Evolutionary conservation across 2,888 invertebrate genomes (phyloP).

Genomic region (Marronus borbonicus): DNA sequence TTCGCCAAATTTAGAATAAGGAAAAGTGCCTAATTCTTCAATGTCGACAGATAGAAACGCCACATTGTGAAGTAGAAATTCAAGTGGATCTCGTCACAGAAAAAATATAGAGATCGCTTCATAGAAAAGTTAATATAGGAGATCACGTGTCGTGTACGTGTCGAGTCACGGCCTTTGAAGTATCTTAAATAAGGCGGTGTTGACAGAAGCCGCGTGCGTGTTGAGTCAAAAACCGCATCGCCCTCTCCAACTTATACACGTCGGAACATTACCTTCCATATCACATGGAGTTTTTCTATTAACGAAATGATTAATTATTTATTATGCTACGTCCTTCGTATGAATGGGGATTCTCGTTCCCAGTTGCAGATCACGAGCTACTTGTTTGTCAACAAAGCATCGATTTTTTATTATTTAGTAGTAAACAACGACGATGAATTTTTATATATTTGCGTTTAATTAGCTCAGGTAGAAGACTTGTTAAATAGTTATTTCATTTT

Average conservation of each 20-base stretch:
- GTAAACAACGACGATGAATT: no score
- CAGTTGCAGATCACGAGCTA: neutral
- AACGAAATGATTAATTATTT: conserved; percentile 38
- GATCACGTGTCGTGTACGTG: conserved; percentile 56
- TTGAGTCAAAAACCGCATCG: conserved; percentile 65
- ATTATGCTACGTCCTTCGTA: neutral
- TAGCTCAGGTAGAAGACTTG: no score
- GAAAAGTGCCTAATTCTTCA: neutral
- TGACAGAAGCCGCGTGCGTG: conserved; percentile 65
- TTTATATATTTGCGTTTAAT: no score
- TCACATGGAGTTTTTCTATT: conserved; percentile 36
- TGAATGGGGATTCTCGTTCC: neutral
- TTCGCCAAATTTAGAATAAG: no score
- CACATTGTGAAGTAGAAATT: conserved; percentile 3
- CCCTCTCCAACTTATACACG: conserved; percentile 26
- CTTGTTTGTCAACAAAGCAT: no score
- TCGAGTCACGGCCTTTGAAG: conserved; percentile 62
- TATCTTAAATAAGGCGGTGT: conserved; percentile 63
- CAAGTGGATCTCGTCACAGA: conserved; percentile 29
- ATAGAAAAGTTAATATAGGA: conserved; percentile 57
- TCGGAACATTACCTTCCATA: conserved; percentile 26
- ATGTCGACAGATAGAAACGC: conserved; percentile 6
- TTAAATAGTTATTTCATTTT: no score
- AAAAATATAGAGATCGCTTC: conserved; percentile 51
- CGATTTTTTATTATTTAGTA: no score